phyloP scores from a whole-genome alignment of 2,797 vertebrate genomes.

The Heliangelus exortis region DNA sequence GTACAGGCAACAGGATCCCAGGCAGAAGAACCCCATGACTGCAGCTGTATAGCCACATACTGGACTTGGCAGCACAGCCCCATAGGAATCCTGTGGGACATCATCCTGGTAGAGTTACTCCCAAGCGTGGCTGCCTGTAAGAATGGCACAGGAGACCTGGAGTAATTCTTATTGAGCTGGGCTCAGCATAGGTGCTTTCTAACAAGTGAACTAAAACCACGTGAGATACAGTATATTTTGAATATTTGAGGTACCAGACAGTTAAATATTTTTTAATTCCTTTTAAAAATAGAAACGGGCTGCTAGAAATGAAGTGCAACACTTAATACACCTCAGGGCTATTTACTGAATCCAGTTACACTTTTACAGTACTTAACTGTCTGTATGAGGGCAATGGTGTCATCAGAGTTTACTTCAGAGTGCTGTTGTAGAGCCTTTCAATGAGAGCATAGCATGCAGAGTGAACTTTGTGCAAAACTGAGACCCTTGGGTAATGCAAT shows the following conservation, averaged over 20 bases:
- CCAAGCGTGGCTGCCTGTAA: constrained; percentile 7
- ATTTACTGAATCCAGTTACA: constrained; percentile 3
- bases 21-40: constrained; percentile 90
- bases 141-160: not conserved
- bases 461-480: not conserved
- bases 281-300: constrained; percentile 6
- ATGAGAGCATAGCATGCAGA: not conserved
- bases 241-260: constrained; percentile 28
- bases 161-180: constrained; percentile 48
- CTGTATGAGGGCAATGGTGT: not conserved
- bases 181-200: constrained; percentile 42
- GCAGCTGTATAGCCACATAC: constrained; percentile 85
- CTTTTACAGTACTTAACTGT: not conserved
- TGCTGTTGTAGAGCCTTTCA: not conserved
- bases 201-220: not conserved
- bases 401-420: not conserved
- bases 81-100: fast-evolving
- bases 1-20: constrained; percentile 83
- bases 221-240: not conserved
- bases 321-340: constrained; percentile 53
- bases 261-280: constrained; percentile 29
- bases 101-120: constrained; percentile 10
- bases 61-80: not conserved
- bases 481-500: not conserved
- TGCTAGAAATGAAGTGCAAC: constrained; percentile 8